Evolutionary conservation across 2,113 vertebrate species (phyloP).

Genomic region (Martes martes): DNA sequence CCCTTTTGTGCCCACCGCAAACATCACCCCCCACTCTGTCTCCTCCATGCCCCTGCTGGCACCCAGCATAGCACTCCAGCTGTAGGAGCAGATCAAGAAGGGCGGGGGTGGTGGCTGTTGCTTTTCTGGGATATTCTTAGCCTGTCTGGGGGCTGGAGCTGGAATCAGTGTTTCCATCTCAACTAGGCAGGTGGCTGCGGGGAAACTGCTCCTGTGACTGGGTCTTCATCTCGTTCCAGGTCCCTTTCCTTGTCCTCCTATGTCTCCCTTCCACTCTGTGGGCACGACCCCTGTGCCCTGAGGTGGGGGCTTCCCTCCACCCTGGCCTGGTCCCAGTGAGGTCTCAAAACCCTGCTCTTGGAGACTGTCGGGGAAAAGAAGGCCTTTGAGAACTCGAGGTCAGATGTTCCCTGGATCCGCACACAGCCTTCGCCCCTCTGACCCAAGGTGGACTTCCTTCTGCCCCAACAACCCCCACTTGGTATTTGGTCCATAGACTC

Average conservation of each 20-base stretch:
- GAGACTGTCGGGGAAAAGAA: not conserved
- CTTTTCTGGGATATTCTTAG: conserved; percentile 78
- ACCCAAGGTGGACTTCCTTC: not conserved
- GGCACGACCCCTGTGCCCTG: not conserved
- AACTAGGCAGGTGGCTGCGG: conserved; percentile 75
- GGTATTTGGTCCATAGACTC: not conserved
- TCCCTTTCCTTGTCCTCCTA: not conserved
- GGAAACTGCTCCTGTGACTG: conserved; percentile 25
- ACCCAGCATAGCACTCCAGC: conserved; percentile 68
- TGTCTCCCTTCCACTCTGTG: not conserved
- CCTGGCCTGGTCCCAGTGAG: not conserved
- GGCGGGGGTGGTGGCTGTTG: conserved; percentile 75
- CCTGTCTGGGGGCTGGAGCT: conserved; percentile 77
- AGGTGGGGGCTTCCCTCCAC: not conserved
- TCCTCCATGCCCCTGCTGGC: conserved; percentile 1
- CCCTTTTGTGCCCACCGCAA: not conserved
- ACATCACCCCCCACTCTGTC: not conserved
- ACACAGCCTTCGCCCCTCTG: not conserved
- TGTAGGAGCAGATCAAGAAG: conserved; percentile 70
- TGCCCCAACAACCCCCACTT: not conserved
- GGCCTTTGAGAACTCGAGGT: not conserved
- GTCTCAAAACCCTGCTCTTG: not conserved
- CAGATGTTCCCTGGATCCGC: not conserved
- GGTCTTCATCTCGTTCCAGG: not conserved
- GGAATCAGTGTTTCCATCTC: conserved; percentile 77